Conservation (phyloP, 2,113 vertebrate genomes). For the Clarias magur region DNA sequence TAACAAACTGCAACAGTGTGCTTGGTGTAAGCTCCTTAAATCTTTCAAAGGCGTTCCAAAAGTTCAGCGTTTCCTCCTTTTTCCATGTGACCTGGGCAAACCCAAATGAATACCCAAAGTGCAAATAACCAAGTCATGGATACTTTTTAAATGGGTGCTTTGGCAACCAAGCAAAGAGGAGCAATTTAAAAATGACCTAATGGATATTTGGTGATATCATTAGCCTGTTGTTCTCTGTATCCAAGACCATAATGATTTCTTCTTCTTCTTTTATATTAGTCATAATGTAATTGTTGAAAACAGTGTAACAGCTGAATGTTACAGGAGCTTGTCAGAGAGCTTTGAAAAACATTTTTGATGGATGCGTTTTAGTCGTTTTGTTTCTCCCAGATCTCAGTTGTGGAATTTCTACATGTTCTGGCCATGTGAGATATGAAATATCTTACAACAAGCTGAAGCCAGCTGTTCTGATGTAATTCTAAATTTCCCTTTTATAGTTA, state of each 20-base stretch:
- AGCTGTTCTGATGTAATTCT: slow-evolving; percentile 26
- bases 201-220: slow-evolving; percentile 10
- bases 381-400: neutral
- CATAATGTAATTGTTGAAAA: neutral
- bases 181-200: neutral
- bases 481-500: neutral
- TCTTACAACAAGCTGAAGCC: slow-evolving; percentile 41
- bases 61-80: neutral
- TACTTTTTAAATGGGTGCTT: neutral
- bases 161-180: neutral
- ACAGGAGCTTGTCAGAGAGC: neutral
- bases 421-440: neutral
- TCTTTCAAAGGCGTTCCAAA: neutral
- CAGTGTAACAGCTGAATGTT: neutral
- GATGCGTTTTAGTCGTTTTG: slow-evolving; percentile 7
- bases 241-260: neutral
- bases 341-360: slow-evolving; percentile 38
- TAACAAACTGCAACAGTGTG: neutral
- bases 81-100: neutral
- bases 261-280: slow-evolving; percentile 6
- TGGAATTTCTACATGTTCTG: slow-evolving; percentile 22
- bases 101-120: neutral
- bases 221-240: neutral
- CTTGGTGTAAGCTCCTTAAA: neutral
- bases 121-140: neutral